Conservation (phyloP, 2,797 vertebrate genomes). For the Delichon dasypus region DNA sequence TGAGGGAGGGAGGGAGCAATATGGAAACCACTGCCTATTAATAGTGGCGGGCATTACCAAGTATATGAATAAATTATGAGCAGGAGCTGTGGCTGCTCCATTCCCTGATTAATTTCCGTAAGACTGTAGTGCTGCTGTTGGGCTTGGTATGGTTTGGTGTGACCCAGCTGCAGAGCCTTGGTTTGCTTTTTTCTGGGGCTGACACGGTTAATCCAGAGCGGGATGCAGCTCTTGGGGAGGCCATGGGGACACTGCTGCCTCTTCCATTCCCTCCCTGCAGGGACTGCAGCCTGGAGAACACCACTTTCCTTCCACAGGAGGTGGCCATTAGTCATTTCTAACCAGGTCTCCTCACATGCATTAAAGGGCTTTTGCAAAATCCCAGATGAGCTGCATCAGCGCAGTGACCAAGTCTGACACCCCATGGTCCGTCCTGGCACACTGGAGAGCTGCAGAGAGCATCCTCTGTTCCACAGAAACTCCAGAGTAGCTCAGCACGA, state of each 20-base stretch:
- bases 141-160: neutral
- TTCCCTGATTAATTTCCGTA: slow-evolving; percentile 20
- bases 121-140: neutral
- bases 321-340: neutral
- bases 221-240: neutral
- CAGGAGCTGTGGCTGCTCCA: neutral
- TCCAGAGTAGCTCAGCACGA: neutral
- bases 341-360: neutral
- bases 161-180: neutral
- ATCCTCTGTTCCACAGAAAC: neutral
- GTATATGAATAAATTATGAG: slow-evolving; percentile 47
- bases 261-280: neutral
- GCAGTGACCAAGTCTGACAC: neutral
- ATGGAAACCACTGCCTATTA: slow-evolving; percentile 22
- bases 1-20: neutral
- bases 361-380: neutral
- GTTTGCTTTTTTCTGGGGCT: neutral
- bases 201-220: fast-evolving
- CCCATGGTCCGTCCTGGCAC: fast-evolving
- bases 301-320: neutral
- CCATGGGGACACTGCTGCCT: neutral
- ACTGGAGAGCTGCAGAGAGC: neutral
- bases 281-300: neutral
- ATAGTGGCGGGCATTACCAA: slow-evolving; percentile 13
- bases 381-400: neutral